A percentile compares a stretch with the other conserved stretches of the same genome.
These are phyloP conservation scores for Nemurella pictetii DNA, from an alignment of 2,888 invertebrate species.

Conservation along the genomic window DNA sequence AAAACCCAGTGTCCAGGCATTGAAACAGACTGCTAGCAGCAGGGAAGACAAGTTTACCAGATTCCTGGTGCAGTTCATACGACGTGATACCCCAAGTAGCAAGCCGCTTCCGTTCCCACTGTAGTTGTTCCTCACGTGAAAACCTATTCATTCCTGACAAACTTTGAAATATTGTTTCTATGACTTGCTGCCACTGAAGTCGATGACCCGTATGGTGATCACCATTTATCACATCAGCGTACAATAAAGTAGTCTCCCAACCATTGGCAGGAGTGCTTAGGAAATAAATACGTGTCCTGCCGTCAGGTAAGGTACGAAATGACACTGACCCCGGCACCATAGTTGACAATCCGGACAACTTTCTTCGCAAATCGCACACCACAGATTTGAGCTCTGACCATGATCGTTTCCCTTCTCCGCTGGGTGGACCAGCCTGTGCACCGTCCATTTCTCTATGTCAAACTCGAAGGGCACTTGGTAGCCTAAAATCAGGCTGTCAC, in stretches of 20 bases:
- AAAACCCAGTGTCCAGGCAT: slow-evolving; percentile 73
- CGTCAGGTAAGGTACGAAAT: slow-evolving; percentile 77
- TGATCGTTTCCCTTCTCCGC: slow-evolving; percentile 48
- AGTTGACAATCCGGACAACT: slow-evolving; percentile 74
- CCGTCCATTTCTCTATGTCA: not conserved
- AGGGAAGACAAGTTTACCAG: slow-evolving; percentile 88
- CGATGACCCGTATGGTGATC: slow-evolving; percentile 35
- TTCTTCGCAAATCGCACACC: slow-evolving; percentile 78
- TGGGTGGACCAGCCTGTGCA: not conserved
- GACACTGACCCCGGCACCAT: slow-evolving; percentile 82
- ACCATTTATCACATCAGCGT: slow-evolving; percentile 67
- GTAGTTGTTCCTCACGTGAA: slow-evolving; percentile 86
- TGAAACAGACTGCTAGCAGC: slow-evolving; percentile 87
- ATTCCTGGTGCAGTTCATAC: slow-evolving; percentile 81
- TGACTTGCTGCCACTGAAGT: slow-evolving; percentile 70
- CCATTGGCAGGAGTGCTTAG: slow-evolving; percentile 84
- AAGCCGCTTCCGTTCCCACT: slow-evolving; percentile 89
- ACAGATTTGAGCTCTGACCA: slow-evolving; percentile 82
- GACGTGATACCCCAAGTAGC: slow-evolving; percentile 93
- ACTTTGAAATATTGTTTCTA: slow-evolving; percentile 75
- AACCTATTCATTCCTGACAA: slow-evolving; percentile 61
- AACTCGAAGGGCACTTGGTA: not conserved
- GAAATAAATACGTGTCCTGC: slow-evolving; percentile 85
- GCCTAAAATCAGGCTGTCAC: not conserved
- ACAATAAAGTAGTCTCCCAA: slow-evolving; percentile 87